Base-by-base conservation (phyloP, 2,888 invertebrate genomes). In the Drosophila robusta region DNA sequence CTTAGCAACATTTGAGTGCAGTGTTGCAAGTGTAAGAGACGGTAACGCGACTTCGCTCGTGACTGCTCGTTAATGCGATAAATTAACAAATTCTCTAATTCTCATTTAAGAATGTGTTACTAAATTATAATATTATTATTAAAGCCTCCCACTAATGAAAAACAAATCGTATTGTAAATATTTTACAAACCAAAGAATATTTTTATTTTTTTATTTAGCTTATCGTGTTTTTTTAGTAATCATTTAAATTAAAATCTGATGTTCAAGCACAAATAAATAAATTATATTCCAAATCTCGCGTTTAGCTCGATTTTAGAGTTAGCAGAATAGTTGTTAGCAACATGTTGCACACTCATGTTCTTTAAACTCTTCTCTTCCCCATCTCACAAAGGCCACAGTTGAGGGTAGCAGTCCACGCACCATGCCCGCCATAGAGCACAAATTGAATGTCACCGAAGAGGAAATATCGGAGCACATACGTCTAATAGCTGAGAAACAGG, bases 391-490 rank as follows among this genome's bases (percentile, higher is more conserved):
- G 69, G 50, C 54, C 11, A 34, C 39, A 52, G 45, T 39, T 39
- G 42, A 54, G 36, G 2, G 39, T 7, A 51, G 29, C 18, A 16
- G 16, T 6, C 26, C 18, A 26, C 60, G 54, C 52, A 79, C 57
- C 51, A 90, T 90, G 90, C 90, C 91, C 0, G 68, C 88, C 12
- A 82, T 91, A 16, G 89, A 89, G 64, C 89, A 90, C 65, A 80
- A 94, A 57, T 89, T 97, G 87, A 95, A 97, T 71, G 90, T 96
- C 39, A 91, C 89, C 16, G 93, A 93, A 0, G 95, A 95, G 84
- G 95, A 95, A 84, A 94, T 96, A 0, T 94, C 96, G 0, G 93
- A 94, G 52, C 94, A 95, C 70, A 91, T 96, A 18, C 90, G 94
- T 80, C 94, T 95, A 80, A 95, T 95, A 90, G 96, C 96, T 0